Percentiles rank a stretch among this genome's conserved stretches.
These are phyloP conservation scores for Thinocorus orbignyianus DNA, from an alignment of 2,113 vertebrate species.

Conservation along the genomic window DNA sequence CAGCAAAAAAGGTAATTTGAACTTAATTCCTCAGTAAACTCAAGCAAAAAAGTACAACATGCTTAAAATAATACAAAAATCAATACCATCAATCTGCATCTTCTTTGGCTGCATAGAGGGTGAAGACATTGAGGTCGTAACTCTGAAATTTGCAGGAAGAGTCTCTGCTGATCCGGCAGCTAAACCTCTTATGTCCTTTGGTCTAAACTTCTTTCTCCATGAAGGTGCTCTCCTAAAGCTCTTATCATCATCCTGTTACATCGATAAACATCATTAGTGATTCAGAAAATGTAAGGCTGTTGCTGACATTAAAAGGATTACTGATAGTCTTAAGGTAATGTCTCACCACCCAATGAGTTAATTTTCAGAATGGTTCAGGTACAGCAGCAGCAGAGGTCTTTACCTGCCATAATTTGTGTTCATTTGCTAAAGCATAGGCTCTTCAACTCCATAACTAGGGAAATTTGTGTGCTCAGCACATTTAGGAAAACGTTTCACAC, in stretches of 20 bases:
- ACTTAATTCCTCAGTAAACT: not conserved
- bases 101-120: slow-evolving; percentile 94
- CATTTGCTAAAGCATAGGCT: not conserved
- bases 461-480: not conserved
- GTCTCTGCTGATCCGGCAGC: slow-evolving; percentile 90
- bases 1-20: not conserved
- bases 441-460: not conserved
- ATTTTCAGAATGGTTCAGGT: not conserved
- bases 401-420: not conserved
- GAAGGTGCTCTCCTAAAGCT: slow-evolving; percentile 94
- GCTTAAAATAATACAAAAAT: not conserved
- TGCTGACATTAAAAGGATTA: not conserved
- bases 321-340: not conserved
- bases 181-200: slow-evolving; percentile 91
- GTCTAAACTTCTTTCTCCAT: slow-evolving; percentile 97
- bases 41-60: not conserved
- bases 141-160: slow-evolving; percentile 93
- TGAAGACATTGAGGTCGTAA: slow-evolving; percentile 85
- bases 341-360: not conserved
- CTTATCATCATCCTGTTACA: slow-evolving; percentile 90
- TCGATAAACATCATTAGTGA: slow-evolving; percentile 7
- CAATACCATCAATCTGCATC: slow-evolving; percentile 91
- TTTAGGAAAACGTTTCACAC: not conserved
- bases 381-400: not conserved
- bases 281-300: not conserved